Evolutionary conservation across 2,888 invertebrate species (phyloP).

Genomic region (Eucera pruinosa): DNA sequence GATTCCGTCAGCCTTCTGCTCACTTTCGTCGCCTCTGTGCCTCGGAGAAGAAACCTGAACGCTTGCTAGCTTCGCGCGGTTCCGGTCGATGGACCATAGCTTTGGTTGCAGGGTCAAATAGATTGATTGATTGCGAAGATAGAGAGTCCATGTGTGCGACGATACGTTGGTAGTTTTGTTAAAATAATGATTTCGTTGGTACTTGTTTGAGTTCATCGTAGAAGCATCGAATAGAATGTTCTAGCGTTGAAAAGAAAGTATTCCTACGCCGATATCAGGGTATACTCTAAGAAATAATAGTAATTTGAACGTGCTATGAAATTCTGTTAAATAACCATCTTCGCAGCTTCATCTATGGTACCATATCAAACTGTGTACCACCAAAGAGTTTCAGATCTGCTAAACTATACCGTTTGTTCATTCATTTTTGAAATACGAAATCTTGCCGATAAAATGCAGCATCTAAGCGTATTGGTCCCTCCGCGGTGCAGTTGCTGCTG

Average conservation of each 20-base stretch:
- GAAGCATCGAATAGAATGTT: too few species aligned
- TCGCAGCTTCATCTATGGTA: too few species aligned
- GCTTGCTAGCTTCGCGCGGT: not conserved
- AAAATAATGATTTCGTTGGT: not conserved
- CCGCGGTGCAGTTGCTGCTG: not conserved
- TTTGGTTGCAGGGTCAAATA: not conserved
- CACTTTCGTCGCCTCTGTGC: not conserved
- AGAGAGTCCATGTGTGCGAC: too few species aligned
- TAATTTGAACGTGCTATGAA: not conserved
- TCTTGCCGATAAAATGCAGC: not conserved
- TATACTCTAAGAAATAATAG: too few species aligned
- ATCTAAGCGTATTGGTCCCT: not conserved
- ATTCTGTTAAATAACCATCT: not conserved
- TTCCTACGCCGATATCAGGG: too few species aligned
- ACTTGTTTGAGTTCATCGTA: too few species aligned
- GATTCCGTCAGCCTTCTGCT: slow-evolving; percentile 34
- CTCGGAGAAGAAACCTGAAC: not conserved
- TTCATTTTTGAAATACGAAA: not conserved
- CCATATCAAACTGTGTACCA: not conserved
- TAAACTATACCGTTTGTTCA: too few species aligned
- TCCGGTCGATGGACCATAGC: too few species aligned
- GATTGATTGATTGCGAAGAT: not conserved
- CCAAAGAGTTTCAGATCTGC: not conserved
- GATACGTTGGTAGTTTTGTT: not conserved
- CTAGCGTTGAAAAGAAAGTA: not conserved